Evolutionary conservation across 2,888 invertebrate genomes (phyloP).

Genomic region (Leptinotarsa juncta): DNA sequence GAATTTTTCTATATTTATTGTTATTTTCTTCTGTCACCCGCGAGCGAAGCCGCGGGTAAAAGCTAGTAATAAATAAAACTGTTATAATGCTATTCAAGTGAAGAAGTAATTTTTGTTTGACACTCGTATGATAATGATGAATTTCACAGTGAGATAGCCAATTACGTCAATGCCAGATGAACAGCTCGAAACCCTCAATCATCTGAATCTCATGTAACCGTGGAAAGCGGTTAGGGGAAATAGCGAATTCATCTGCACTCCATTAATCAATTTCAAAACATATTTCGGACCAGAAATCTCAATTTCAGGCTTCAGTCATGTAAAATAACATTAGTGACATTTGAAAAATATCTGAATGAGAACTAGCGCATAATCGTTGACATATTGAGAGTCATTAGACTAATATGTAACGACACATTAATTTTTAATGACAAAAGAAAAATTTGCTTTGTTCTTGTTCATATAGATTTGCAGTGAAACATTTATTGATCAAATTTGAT

Average conservation of each 20-base stretch:
- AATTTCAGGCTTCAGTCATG: conserved; percentile 22
- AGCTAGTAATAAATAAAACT: too few species aligned
- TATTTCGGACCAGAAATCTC: conserved; percentile 21
- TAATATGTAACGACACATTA: too few species aligned
- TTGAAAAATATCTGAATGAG: neutral
- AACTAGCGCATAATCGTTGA: neutral
- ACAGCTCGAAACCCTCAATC: conserved; percentile 17
- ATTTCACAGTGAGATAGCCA: conserved; percentile 11
- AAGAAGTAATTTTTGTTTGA: neutral
- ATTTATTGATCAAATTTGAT: too few species aligned
- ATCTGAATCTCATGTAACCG: conserved; percentile 9
- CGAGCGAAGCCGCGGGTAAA: too few species aligned
- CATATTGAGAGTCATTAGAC: too few species aligned
- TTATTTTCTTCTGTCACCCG: too few species aligned
- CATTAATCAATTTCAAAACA: conserved; percentile 25
- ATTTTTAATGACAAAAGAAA: too few species aligned
- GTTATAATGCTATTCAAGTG: too few species aligned
- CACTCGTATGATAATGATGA: neutral
- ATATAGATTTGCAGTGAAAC: too few species aligned
- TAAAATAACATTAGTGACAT: conserved; percentile 24
- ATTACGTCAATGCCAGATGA: conserved; percentile 19
- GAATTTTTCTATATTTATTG: too few species aligned
- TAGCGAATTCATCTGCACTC: conserved; percentile 27
- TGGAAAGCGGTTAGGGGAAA: conserved; percentile 19
- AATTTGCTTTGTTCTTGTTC: too few species aligned